Evolutionary conservation across 2,113 vertebrate genomes (phyloP), one percentile per base, ranked within the genome.

Genomic region (Uria aalge): DNA sequence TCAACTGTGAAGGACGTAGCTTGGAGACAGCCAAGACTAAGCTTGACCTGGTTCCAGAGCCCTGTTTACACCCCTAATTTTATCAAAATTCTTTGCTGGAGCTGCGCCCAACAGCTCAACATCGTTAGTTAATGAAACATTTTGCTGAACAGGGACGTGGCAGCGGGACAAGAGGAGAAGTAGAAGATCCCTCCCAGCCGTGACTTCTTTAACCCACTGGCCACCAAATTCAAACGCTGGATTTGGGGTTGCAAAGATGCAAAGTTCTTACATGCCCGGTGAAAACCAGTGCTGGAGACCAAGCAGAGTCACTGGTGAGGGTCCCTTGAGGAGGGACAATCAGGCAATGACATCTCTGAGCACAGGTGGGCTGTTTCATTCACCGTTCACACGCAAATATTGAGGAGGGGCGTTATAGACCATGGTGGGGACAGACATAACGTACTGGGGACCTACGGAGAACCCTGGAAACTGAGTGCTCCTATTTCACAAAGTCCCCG

Each of bases 121-220:
- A 2, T 43, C 7, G 23, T 66, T 77, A 50, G 40, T 53, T 43
- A 71, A 82, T 67, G 62, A 77, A 95, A 53, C 59, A n/a, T 38
- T 52, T 52, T 17, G 43, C 66, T 7, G 1, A 92, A 32, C 2
- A 22, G 0, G 0, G 26, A 6, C n/a, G 5, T 15, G 73, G 81
- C 63, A 80, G 53, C 1, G 3, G 48, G 63, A 47, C 38, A 40
- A 81, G 67, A 83, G 34, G 75, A 52, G 32, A 50, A 63, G 13
- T 1, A 15, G 4, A 2, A 6, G 43, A 10, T 23, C 23, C 40
- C 81, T 85, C 41, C 45, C 50, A 85, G 12, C 29, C 14, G 0
- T 21, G 43, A 23, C 30, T 20, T 38, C 14, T 14, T 86, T 45
- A 94, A 75, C 40, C 38, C 69, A 17, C 63, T 32, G 53, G 23